Percentiles rank a stretch among this genome's conserved stretches.
These are phyloP conservation scores for Sakesphorus luctuosus DNA, from an alignment of 2,113 vertebrate species.

Conservation along the genomic window DNA sequence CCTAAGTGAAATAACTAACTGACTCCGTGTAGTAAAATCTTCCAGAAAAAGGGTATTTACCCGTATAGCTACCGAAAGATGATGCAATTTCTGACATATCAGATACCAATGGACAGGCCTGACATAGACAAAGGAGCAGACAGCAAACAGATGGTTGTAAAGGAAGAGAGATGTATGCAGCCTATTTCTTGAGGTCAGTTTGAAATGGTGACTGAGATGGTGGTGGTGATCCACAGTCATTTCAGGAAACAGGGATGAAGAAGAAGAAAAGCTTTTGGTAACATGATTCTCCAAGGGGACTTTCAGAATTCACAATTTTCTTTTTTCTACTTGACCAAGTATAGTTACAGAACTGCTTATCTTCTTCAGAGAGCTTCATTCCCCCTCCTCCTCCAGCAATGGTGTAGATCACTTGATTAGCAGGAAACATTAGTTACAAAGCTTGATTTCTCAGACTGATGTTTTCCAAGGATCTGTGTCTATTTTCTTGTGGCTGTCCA, in stretches of 20 bases:
- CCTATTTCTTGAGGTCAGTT: not conserved
- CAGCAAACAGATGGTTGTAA: not conserved
- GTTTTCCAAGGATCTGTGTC: not conserved
- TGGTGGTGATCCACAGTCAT: no score
- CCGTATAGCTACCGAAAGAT: not conserved
- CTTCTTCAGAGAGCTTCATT: not conserved
- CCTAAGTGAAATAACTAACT: no score
- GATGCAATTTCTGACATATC: not conserved
- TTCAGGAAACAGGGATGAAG: not conserved
- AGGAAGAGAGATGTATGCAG: not conserved
- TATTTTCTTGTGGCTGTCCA: not conserved
- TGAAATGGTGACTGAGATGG: not conserved
- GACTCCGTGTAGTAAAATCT: no score
- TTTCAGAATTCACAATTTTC: not conserved
- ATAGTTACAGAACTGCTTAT: not conserved
- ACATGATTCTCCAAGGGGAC: not conserved
- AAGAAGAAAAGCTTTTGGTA: not conserved
- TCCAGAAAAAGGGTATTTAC: no score
- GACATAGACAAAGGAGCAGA: not conserved
- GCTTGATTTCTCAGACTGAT: not conserved
- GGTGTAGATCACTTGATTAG: not conserved
- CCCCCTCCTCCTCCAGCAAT: fast-evolving
- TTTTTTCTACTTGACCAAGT: not conserved
- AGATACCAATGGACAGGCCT: not conserved
- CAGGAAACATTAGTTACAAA: not conserved